Evolutionary conservation across 2,797 vertebrate genomes (phyloP).

Genomic region (Cichlasoma orientale): DNA sequence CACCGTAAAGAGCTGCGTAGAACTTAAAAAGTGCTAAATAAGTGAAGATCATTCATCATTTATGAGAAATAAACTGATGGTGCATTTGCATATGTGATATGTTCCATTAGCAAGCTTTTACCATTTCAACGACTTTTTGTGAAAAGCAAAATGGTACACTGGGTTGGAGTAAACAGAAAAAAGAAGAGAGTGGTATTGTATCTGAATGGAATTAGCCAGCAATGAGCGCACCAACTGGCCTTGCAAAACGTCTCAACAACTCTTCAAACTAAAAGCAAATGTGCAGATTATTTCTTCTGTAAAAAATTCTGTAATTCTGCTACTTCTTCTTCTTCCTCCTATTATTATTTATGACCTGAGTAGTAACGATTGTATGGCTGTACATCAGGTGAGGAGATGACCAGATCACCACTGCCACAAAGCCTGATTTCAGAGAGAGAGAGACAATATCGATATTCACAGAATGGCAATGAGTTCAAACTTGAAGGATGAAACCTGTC

Average conservation of each 20-base stretch:
- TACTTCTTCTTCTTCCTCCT: accelerated
- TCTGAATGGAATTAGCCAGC: not conserved
- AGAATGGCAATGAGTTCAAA: not conserved
- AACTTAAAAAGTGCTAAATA: constrained; percentile 4
- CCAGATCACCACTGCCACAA: not conserved
- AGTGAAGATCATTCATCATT: not conserved
- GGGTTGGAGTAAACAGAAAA: not conserved
- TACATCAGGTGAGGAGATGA: not conserved
- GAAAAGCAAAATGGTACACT: not conserved
- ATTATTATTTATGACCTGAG: not conserved
- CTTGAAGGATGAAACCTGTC: not conserved
- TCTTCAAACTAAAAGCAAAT: not conserved
- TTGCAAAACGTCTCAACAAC: not conserved
- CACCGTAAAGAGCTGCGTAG: not conserved
- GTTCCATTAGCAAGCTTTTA: not conserved
- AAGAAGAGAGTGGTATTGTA: not conserved
- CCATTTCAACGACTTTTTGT: not conserved
- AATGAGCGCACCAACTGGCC: not conserved
- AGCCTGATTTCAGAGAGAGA: not conserved
- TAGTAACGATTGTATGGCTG: not conserved
- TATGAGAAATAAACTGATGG: not conserved
- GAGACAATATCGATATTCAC: not conserved
- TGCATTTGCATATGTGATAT: constrained; percentile 6
- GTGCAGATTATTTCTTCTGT: not conserved
- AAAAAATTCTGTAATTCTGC: not conserved